Base-by-base conservation (phyloP, 1,140 invertebrate species). In the Manduca sexta region DNA sequence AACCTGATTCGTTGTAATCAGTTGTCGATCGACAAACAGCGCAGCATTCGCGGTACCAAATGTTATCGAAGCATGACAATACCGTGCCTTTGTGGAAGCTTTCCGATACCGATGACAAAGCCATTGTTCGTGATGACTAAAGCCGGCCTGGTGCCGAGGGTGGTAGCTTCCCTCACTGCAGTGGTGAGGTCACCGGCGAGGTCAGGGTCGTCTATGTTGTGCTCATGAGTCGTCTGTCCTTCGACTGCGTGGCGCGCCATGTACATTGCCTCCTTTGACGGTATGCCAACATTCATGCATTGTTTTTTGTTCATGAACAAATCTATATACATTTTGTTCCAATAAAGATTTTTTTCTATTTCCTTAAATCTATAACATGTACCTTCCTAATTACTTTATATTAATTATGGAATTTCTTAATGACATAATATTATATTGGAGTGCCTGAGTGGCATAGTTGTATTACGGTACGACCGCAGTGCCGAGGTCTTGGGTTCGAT, bases 101-200 rank as follows among this genome's bases (percentile, higher is more conserved):
- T 38, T 26, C 21, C 8, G 29, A 26, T 30, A 30, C 16, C 48
- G 55, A 66, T 82, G 74, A 78, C 75, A 69, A 73, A 76, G 73
- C 69, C 51, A 77, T 82, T 82, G 78, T 82, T 54, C 72, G 62
- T 49, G 56, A 53, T 82, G 78, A 79, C 66, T 79, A 79, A 78
- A 69, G 58, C 31, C 40, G n/a, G n/a, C n/a, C n/a, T n/a, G n/a
- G n/a, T 31, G 61, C 14, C 8, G 14, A 17, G 66, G 38, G 31
- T 33, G 66, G 73, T 74, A 68, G 72, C 49, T 57, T 52, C 52
- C 69, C 61, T 67, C 21, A 16, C 37, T 34, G 43, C 44, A 26
- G 49, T 49, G 39, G 49, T 53, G 60, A 56, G 48, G 47, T 46
- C 52, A 55, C 45, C 11, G 15, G 4, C 17, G 33, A 39, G 45